These are phyloP conservation scores for Aplysia californica DNA, from an alignment of 1,140 invertebrate genomes.

Conservation along the genomic window DNA sequence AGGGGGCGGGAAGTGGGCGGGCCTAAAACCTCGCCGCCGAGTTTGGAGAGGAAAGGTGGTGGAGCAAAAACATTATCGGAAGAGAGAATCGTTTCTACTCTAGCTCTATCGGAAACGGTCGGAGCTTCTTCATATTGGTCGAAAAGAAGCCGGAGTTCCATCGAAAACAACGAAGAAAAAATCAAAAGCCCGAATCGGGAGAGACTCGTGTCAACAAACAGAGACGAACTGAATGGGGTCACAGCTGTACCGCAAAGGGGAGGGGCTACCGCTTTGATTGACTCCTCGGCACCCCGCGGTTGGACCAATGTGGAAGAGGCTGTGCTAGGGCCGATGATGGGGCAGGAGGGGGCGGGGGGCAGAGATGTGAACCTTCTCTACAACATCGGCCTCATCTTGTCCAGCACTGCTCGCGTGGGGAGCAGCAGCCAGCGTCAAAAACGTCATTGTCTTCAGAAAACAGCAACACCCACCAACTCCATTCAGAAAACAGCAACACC, in stretches of 20 bases:
- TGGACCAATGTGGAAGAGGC: not conserved
- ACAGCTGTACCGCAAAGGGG: not conserved
- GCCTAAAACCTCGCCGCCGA: too few species aligned
- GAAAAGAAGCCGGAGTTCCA: too few species aligned
- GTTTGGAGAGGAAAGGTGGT: not conserved
- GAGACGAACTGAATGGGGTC: not conserved
- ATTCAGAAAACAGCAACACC: too few species aligned
- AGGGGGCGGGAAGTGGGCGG: not conserved
- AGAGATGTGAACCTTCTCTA: slow-evolving; percentile 7
- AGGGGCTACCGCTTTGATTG: not conserved
- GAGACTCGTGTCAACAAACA: not conserved
- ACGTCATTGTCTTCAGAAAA: too few species aligned
- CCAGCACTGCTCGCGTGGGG: too few species aligned
- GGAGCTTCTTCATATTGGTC: too few species aligned
- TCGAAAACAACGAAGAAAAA: too few species aligned
- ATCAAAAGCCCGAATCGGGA: not conserved
- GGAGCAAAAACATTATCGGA: not conserved
- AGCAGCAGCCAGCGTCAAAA: too few species aligned
- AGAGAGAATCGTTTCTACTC: too few species aligned
- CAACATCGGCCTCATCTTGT: slow-evolving; percentile 15
- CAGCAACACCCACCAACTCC: too few species aligned
- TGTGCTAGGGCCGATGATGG: too few species aligned
- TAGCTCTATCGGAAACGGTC: too few species aligned
- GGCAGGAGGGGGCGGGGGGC: not conserved
- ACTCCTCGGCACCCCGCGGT: not conserved